Percentiles rank a stretch among this genome's conserved stretches.
Evolutionary conservation across 1,140 invertebrate species (phyloP).

Genomic region (Platyura marginata): DNA sequence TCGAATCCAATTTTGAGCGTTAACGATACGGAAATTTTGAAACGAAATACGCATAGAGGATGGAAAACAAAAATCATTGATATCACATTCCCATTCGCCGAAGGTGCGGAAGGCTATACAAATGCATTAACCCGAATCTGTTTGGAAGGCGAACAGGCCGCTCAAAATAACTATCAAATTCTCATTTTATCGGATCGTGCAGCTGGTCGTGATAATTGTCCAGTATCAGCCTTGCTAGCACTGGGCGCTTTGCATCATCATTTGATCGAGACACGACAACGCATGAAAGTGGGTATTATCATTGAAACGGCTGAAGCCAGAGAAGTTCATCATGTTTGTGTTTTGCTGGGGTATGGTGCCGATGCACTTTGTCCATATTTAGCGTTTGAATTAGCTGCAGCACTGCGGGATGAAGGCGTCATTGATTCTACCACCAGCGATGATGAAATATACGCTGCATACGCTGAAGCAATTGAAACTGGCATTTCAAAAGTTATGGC

Average conservation of each 20-base stretch:
- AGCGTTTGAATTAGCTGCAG: slow-evolving; percentile 79
- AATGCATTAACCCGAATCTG: slow-evolving; percentile 65
- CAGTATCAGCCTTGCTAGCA: slow-evolving; percentile 69
- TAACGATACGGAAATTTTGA: slow-evolving; percentile 73
- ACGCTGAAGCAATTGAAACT: slow-evolving; percentile 45
- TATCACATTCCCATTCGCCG: slow-evolving; percentile 60
- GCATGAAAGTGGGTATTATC: slow-evolving; percentile 91
- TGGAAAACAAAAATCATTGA: slow-evolving; percentile 88
- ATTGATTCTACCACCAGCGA: slow-evolving; percentile 59
- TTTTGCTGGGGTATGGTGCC: slow-evolving; percentile 89
- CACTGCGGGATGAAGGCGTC: slow-evolving; percentile 63
- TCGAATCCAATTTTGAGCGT: slow-evolving; percentile 89
- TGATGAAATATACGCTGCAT: slow-evolving; percentile 57
- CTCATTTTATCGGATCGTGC: slow-evolving; percentile 76
- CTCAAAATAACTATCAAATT: slow-evolving; percentile 61
- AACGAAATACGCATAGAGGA: slow-evolving; percentile 64
- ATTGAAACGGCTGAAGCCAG: slow-evolving; percentile 87
- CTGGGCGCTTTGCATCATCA: slow-evolving; percentile 88
- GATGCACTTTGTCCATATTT: slow-evolving; percentile 96
- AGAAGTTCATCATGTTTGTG: slow-evolving; percentile 94
- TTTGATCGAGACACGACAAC: slow-evolving; percentile 82
- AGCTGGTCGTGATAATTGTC: slow-evolving; percentile 50
- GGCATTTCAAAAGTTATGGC: slow-evolving; percentile 86
- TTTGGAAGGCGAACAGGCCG: slow-evolving; percentile 63
- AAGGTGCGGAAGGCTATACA: slow-evolving; percentile 53